Percentiles rank a stretch among this genome's conserved stretches.
phyloP scores from a whole-genome alignment of 1,140 invertebrate species.

The Calosoma granatense region DNA sequence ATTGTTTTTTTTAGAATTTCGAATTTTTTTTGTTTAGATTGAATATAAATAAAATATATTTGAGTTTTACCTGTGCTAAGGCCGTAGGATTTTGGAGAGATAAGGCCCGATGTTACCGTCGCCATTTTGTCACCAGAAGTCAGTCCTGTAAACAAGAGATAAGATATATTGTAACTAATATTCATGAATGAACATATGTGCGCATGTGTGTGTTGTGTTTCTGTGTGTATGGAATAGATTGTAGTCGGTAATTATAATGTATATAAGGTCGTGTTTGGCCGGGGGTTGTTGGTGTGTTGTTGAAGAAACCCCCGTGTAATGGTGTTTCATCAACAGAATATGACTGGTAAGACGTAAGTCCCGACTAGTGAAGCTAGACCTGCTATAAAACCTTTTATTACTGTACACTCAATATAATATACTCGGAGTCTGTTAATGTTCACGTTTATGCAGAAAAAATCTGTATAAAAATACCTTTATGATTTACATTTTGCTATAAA shows the following conservation, averaged over 20 bases:
- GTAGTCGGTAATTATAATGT: neutral
- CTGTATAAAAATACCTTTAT: too few species aligned
- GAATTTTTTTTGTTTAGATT: too few species aligned
- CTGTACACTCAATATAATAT: too few species aligned
- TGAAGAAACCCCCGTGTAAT: too few species aligned
- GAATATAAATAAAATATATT: conserved; percentile 1
- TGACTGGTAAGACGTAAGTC: too few species aligned
- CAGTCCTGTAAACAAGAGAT: conserved; percentile 31
- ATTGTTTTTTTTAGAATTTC: too few species aligned
- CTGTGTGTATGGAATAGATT: neutral
- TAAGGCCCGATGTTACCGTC: conserved; percentile 31
- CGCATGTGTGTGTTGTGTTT: neutral
- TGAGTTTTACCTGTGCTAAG: conserved; percentile 30
- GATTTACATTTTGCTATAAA: too few species aligned
- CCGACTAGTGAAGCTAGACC: too few species aligned
- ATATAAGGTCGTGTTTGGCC: neutral
- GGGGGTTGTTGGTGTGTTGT: neutral
- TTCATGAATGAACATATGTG: conserved; percentile 6
- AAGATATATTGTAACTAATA: conserved; percentile 6
- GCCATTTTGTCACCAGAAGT: conserved; percentile 32
- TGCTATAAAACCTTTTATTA: too few species aligned
- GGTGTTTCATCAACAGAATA: too few species aligned
- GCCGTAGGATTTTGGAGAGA: conserved; percentile 34
- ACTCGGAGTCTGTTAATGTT: too few species aligned
- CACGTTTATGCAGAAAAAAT: too few species aligned